These are phyloP conservation scores for Drosophila pandora DNA, from an alignment of 1,140 invertebrate species.

Conservation along the genomic window DNA sequence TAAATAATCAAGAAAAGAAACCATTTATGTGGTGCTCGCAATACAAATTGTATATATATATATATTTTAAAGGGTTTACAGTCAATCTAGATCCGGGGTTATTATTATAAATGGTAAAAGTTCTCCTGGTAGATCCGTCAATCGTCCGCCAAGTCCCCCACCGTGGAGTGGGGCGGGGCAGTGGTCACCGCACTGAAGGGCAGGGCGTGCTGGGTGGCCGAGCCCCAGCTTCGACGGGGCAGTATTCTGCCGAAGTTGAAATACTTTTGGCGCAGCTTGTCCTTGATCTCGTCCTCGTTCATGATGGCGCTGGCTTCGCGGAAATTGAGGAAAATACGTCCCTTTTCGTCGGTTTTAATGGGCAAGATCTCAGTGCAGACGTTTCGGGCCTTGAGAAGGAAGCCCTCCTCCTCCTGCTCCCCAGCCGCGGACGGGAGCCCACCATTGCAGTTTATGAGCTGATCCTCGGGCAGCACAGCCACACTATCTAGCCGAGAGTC, in stretches of 20 bases:
- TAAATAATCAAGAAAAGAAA: neutral
- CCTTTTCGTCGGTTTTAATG: constrained; percentile 82
- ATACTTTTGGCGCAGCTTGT: constrained; percentile 78
- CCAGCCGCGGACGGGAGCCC: constrained; percentile 20
- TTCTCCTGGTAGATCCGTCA: constrained; percentile 22
- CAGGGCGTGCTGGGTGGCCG: constrained; percentile 74
- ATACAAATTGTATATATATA: constrained; percentile 41
- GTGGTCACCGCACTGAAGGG: constrained; percentile 64
- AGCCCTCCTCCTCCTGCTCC: constrained; percentile 66
- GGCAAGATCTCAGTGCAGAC: constrained; percentile 83
- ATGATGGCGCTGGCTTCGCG: constrained; percentile 80
- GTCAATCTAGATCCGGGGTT: constrained; percentile 10
- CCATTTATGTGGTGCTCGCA: constrained; percentile 21
- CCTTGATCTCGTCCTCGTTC: constrained; percentile 83
- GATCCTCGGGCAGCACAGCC: constrained; percentile 49
- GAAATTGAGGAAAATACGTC: constrained; percentile 79
- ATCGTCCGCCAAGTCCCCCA: constrained; percentile 74
- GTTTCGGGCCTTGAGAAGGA: constrained; percentile 77
- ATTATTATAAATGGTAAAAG: constrained; percentile 15
- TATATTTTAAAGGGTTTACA: constrained; percentile 29
- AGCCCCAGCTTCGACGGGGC: constrained; percentile 77
- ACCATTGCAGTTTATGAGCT: constrained; percentile 20
- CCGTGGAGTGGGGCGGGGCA: constrained; percentile 42
- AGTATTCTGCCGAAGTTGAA: constrained; percentile 79
- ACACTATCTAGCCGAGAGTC: constrained; percentile 71